Percentiles rank a stretch among this genome's conserved stretches.
Conservation (phyloP, 1,140 invertebrate species). For the Arctopsyche grandis region DNA sequence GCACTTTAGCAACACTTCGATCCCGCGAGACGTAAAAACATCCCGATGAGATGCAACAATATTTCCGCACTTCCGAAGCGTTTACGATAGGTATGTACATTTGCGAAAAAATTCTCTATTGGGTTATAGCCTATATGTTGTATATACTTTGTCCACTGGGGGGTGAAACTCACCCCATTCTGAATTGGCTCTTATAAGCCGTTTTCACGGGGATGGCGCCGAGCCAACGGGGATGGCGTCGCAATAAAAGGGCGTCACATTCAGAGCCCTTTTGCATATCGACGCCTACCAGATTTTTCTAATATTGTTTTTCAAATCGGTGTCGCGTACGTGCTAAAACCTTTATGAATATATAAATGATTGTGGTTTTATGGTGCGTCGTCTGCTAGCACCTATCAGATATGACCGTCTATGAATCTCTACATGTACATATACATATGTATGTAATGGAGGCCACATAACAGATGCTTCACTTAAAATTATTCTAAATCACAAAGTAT, state of each 20-base stretch:
- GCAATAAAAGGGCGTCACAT: slow-evolving; percentile 23
- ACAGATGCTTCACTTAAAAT: too few relatives aligned
- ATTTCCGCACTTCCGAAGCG: neutral
- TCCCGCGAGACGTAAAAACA: neutral
- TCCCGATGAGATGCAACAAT: neutral
- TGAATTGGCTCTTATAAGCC: neutral
- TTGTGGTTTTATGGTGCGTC: neutral
- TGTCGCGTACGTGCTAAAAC: slow-evolving; percentile 17
- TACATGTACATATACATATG: too few relatives aligned
- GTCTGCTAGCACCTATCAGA: neutral
- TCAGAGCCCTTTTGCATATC: slow-evolving; percentile 5
- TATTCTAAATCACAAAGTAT: too few relatives aligned
- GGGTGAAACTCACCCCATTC: slow-evolving; percentile 5
- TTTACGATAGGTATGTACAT: neutral
- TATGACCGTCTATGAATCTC: too few relatives aligned
- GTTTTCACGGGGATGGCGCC: slow-evolving; percentile 1
- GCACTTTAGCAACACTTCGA: neutral
- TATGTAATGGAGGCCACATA: too few relatives aligned
- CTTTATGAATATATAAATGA: slow-evolving; percentile 8
- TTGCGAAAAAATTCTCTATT: too few relatives aligned
- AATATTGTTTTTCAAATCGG: slow-evolving; percentile 19
- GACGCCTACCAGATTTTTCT: neutral
- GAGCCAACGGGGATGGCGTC: neutral
- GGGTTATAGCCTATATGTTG: too few relatives aligned
- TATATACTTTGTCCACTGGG: neutral